Base-by-base conservation (phyloP, 2,888 invertebrate genomes). In the Hybos culiciformis region DNA sequence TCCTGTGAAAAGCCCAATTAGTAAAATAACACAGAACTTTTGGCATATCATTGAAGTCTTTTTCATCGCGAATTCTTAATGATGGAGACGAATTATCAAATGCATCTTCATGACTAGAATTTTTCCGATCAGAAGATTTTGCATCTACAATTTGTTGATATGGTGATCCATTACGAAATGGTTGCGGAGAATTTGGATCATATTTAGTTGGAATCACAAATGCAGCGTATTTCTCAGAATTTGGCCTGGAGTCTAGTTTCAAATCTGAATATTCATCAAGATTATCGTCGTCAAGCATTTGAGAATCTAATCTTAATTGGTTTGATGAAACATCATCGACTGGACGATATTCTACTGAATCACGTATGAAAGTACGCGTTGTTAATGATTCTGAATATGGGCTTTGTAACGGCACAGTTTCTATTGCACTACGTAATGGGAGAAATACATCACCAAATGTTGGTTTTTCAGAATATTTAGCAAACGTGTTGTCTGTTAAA, bases 1-100 rank as follows among this genome's bases (percentile, higher is more conserved):
- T 80, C 44, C 91, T 72, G 57, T 90, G 86, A 65, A 84, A 80
- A 0, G 90, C 79, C 91, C 91, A 92, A 56, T 83, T 90, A 1
- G 90, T 86, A 60, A 87, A 73, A 57, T 90, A 90, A 61, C 92
- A 92, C 1, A 90, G 77, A 0, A 90, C 80, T 53, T 75, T 70
- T 7, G 66, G 57, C 3, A 57, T 46, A 12, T 33, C 46, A 31
- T 59, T 62, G 14, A 52, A 54, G 45, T 64, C 34, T 37, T 44
- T 44, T 2, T 45, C 26, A 4, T 40, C 14, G 7, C 54, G 48
- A 12, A 58, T 55, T 34, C 58, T 56, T 14, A 56, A 52, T 4
- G 50, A 50, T 37, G 57, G 56, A 6, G 54, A 11, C 5, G 56
- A 53, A 7, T 59, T 46, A 34, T 62, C 55, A 1, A 53, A 49